Conservation (phyloP, 1,140 invertebrate genomes). For the Orius insidiosus region DNA sequence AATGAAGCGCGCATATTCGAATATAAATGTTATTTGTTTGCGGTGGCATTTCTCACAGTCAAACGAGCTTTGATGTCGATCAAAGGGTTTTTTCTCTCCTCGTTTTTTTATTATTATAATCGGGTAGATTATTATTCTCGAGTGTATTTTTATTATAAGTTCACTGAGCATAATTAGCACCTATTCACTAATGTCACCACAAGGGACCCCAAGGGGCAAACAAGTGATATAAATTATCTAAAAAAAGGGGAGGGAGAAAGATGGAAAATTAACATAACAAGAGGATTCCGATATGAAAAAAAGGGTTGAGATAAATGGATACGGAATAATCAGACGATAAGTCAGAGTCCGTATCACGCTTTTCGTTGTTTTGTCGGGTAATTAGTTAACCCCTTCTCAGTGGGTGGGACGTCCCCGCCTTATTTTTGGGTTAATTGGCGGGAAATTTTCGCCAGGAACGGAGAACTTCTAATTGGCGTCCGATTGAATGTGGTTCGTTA, state of each 20-base stretch:
- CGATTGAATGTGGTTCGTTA: no score
- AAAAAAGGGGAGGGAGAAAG: not conserved
- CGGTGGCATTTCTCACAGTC: conserved; percentile 1
- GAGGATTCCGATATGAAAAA: not conserved
- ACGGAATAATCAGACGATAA: conserved; percentile 10
- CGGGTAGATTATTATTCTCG: conserved; percentile 5
- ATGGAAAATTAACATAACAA: conserved; percentile 8
- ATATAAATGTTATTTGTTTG: conserved; percentile 9
- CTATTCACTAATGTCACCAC: conserved; percentile 9
- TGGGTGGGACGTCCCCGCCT: no score
- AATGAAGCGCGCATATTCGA: not conserved
- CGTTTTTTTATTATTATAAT: not conserved
- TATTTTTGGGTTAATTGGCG: no score
- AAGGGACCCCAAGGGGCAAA: not conserved
- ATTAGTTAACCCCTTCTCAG: conserved; percentile 4
- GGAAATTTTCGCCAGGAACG: no score
- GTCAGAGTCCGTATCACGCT: conserved; percentile 10
- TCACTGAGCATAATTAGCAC: conserved; percentile 8
- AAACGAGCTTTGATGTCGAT: not conserved
- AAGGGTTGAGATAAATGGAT: conserved; percentile 10
- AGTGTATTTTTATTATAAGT: conserved; percentile 9
- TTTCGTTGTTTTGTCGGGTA: conserved; percentile 7
- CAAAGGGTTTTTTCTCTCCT: not conserved
- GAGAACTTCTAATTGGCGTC: no score
- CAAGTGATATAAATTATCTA: not conserved